These are phyloP conservation scores for Agraylea sexmaculata DNA, from an alignment of 1,140 invertebrate species.

Conservation along the genomic window DNA sequence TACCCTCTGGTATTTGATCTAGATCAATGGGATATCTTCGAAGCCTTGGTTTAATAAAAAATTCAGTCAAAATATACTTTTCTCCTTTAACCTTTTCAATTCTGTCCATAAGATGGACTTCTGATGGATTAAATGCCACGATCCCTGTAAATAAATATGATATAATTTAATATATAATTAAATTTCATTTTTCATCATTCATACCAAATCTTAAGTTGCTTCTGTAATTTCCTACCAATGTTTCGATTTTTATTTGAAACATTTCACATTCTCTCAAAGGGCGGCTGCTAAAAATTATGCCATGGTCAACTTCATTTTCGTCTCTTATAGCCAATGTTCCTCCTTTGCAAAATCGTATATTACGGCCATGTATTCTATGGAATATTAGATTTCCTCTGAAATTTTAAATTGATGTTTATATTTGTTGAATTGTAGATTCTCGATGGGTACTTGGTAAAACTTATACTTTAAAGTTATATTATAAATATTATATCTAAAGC, in stretches of 20 bases:
- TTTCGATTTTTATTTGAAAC: conserved; percentile 85
- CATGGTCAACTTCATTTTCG: conserved; percentile 52
- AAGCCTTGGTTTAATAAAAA: conserved; percentile 38
- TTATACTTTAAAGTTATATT: conserved; percentile 1
- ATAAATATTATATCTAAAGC: conserved; percentile 6
- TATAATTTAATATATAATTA: too few relatives aligned
- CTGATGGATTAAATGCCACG: too few relatives aligned
- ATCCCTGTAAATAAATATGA: too few relatives aligned
- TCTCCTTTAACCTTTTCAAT: too few relatives aligned
- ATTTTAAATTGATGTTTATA: conserved; percentile 1
- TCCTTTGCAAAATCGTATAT: conserved; percentile 76
- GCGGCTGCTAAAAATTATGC: conserved; percentile 73
- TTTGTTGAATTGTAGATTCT: background rate
- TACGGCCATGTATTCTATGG: conserved; percentile 79
- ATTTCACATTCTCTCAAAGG: conserved; percentile 80
- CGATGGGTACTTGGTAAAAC: conserved; percentile 2
- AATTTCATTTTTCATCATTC: background rate
- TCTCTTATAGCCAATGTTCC: conserved; percentile 75
- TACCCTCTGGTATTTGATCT: conserved; percentile 62
- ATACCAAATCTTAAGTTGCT: conserved; percentile 76
- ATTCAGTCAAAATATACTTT: too few relatives aligned
- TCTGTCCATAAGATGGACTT: too few relatives aligned
- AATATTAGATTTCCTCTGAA: conserved; percentile 66
- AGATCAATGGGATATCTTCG: conserved; percentile 77
- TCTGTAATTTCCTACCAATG: conserved; percentile 85